phyloP scores from a whole-genome alignment of 53 echinoderm and acorn worm genomes.

The Antedon mediterranea region DNA sequence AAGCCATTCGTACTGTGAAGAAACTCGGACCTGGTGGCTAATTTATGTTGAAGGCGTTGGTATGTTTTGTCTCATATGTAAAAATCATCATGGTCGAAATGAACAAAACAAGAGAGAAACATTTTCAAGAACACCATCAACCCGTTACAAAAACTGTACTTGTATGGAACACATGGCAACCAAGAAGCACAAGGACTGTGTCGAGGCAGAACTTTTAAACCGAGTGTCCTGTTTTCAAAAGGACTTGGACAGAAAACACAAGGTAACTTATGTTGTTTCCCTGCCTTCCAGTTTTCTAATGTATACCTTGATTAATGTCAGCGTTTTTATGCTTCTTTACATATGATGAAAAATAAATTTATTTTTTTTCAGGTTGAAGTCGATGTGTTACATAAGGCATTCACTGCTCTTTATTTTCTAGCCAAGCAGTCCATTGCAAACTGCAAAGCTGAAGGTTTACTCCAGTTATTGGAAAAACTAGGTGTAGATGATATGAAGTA shows the following conservation, averaged over 20 bases:
- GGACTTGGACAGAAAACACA: conserved; percentile 3
- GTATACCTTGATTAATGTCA: no score
- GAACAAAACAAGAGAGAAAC: conserved; percentile 12
- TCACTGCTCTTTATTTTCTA: conserved; percentile 2
- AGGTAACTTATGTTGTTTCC: no score
- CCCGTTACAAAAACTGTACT: conserved; percentile 10
- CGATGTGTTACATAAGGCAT: conserved; percentile 4
- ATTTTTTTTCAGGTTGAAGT: background rate
- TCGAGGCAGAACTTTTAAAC: conserved; percentile 2
- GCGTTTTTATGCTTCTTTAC: no score
- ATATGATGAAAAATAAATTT: no score
- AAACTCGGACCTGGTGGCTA: conserved; percentile 9
- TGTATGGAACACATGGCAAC: background rate
- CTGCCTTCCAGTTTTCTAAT: no score
- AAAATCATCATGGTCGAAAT: background rate
- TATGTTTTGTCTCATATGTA: conserved; percentile 13
- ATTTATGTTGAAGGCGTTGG: conserved; percentile 10
- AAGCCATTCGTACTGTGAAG: background rate
- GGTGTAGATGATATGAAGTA: conserved; percentile 1
- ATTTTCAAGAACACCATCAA: conserved; percentile 5
- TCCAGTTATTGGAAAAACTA: conserved; percentile 1
- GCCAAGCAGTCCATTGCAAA: conserved; percentile 9
- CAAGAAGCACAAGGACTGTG: background rate
- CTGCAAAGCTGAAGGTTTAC: background rate
- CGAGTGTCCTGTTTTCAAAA: conserved; percentile 7